Evolutionary conservation across 2,113 vertebrate species (phyloP), one percentile per base, ranked within the genome.

Genomic region (Romanogobio albipinnatus): DNA sequence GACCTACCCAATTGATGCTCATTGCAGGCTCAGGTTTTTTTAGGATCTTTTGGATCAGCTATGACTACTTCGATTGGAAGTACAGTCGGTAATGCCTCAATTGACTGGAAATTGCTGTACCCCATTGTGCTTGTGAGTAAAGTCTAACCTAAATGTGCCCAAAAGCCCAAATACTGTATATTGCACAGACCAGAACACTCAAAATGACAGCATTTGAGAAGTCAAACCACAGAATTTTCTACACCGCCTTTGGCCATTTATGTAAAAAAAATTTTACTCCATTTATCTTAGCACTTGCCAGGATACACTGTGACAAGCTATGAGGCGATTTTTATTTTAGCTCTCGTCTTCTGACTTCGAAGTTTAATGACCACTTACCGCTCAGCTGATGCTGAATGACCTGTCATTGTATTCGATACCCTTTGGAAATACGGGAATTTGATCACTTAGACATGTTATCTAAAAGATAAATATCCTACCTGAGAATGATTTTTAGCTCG

Each of bases 1-100:
- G 92, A 92, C 90, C 92, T 71, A 81, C 64, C 86, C 90, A 84
- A 90, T 85, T 88, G 86, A 92, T 91, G 89, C 88, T 93, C 88
- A 91, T 93, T 93, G 90, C 87, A 85, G 88, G 89, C 90, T 86
- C 85, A 84, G 86, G 86, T 71, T 86, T 90, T 89, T 93, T 90
- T 88, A 90, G 89, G 88, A 86, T 89, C 58, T 89, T 90, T 91
- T 91, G 88, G 85, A 88, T 90, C 89, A 90, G 53, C 84, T 24
- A 79, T 11, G 86, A 85, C 89, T 90, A 74, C 58, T 81, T 90
- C 85, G 84, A 83, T 91, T 90, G 86, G 76, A 89, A 86, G 90
- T 64, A 59, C 61, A 29, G 43, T 82, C 36, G 13, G 85, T 88
- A 88, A 90, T 87, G 76, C 62, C 59, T 86, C 77, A 88, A 89